Evolutionary conservation across 2,888 invertebrate species (phyloP), one percentile per base, ranked within the genome.

Genomic region (Mythimna lalbum): DNA sequence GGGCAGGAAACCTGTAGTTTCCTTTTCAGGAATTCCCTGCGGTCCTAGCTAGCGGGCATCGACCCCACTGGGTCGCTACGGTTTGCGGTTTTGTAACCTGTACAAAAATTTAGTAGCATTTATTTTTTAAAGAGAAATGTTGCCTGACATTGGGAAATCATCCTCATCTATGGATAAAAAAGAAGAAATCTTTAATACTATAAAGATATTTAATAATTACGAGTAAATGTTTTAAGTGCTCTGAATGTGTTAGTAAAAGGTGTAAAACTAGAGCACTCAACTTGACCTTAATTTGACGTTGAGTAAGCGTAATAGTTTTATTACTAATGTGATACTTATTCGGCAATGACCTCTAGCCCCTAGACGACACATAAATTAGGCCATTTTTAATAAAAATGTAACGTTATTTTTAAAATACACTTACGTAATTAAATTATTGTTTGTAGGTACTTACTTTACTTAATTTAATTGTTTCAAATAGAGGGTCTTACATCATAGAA

Each of bases 201-300:
- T 2, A 27, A 27, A 27, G 27, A 27, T 27, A 36, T 36, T 36
- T 36, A 36, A 36, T 36, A 36, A 12, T 36, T 10, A 36, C 3
- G 33, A 9, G 7, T 33, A 33, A 21, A 12, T 23, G 1, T 53
- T 53, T 53, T 2, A 53, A 19, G 49, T 23, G 7, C 17, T 65
- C 14, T 19, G 19, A 70, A 27, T 47, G 21, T 2, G 43, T 19
- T 4, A 19, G 21, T 36, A 36, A 49, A 21, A 50, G 47, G 49
- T 4, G 60, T 69, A 39, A 62, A 56, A 43, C 21, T n/a, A 2
- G n/a, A 39, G 21, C 19, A 49, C 17, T 81, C 50, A 80, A 76
- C 19, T 57, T 72, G 63, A 59, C 78, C 82, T 67, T 59, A 53
- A 49, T 63, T 77, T 53, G 10, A 27, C 60, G 50, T 57, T 67